Conservation (phyloP, 2,113 vertebrate species). For the Seriola aureovittata region DNA sequence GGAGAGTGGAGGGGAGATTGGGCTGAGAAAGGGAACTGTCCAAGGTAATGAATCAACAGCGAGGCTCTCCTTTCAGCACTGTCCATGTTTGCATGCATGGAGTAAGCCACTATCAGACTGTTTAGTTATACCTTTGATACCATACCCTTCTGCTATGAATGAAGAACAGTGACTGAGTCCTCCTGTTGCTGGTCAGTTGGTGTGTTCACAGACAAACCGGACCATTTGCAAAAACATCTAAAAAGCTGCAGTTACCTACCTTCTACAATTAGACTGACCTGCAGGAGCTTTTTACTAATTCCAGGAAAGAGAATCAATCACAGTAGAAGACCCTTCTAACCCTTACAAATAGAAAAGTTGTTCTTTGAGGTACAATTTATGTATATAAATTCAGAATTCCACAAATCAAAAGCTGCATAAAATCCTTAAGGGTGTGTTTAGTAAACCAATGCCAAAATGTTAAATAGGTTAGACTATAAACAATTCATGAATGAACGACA, state of each 20-base stretch:
- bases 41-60: slow-evolving; percentile 43
- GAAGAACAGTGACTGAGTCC: not conserved
- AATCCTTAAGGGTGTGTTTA: not conserved
- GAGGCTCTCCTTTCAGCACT: slow-evolving; percentile 32
- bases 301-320: not conserved
- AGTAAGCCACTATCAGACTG: slow-evolving; percentile 18
- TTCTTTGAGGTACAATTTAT: not conserved
- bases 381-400: too few relatives aligned
- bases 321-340: not conserved
- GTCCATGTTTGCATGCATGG: slow-evolving; percentile 6
- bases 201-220: not conserved
- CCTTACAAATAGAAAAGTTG: not conserved
- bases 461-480: not conserved
- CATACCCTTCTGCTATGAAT: not conserved
- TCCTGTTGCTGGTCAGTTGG: not conserved
- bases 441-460: not conserved
- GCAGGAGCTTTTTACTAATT: not conserved
- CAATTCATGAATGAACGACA: not conserved
- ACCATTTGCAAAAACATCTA: not conserved
- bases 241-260: not conserved
- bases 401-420: not conserved
- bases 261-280: not conserved
- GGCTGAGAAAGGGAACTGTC: slow-evolving; percentile 50
- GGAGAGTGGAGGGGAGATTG: slow-evolving; percentile 21
- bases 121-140: slow-evolving; percentile 22